Base-by-base conservation (phyloP, 2,797 vertebrate genomes). In the Pogoniulus pusillus region DNA sequence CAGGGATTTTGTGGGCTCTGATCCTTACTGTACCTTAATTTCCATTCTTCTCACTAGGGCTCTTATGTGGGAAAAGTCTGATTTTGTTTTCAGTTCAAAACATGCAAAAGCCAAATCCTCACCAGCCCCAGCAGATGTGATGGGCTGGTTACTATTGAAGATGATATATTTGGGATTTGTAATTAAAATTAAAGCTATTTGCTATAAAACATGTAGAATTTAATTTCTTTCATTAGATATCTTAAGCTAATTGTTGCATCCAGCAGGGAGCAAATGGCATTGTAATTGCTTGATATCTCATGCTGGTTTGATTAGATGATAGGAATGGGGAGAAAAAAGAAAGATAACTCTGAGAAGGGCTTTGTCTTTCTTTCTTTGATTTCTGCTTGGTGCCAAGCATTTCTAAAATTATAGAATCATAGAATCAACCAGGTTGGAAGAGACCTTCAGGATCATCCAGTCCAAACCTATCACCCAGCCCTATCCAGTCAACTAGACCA, bases 181-280 rank as follows among this genome's bases (percentile, higher is more conserved):
- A 96, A 96, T 97, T 97, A 97, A 96, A 97, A 95, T 94, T 95
- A 95, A 94, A 96, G 82, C 87, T 95, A 94, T 96, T 96, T 94
- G 87, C 75, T 85, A 82, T 91, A 94, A 93, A 96, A 85, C 84
- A 94, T 79, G 85, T 92, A 91, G 92, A 89, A 96, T 94, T 95
- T 94, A 96, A 96, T 96, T 93, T 77, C 86, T 96, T 96, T 97
- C 95, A 96, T 97, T 97, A 97, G 87, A 91, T 95, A 92, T 90
- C 82, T 80, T 82, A 82, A 82, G 87, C 93, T 97, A 97, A 97
- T 97, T 95, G 96, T 93, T 93, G 95, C 94, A 95, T 96, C 91
- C 96, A 91, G 90, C 90, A 88, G 96, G 89, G 97, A 96, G 94
- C 92, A 96, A 96, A 96, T 94, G 93, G 92, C 85, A 89, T 90